phyloP scores from a whole-genome alignment of 2,888 invertebrate genomes.

The Agonum fuliginosum region DNA sequence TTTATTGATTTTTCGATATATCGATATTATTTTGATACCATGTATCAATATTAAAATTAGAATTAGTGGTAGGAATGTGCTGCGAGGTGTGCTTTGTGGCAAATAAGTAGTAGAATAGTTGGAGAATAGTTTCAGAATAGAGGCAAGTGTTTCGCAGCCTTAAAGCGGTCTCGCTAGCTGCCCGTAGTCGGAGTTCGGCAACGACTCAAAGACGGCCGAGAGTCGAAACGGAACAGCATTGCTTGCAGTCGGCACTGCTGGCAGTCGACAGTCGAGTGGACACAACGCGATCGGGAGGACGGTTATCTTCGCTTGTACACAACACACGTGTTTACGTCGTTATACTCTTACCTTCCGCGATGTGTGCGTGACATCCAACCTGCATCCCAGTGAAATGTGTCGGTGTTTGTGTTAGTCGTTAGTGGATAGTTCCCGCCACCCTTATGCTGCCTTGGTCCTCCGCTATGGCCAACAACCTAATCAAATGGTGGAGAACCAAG shows the following conservation, averaged over 20 bases:
- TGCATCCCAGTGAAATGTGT: constrained; percentile 47
- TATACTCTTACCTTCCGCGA: too few relatives aligned
- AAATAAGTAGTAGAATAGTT: neutral
- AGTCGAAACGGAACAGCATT: constrained; percentile 19
- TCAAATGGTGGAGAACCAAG: constrained; percentile 86
- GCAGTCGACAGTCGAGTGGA: constrained; percentile 54
- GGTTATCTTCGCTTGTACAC: constrained; percentile 38
- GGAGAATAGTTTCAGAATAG: neutral
- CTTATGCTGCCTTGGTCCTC: constrained; percentile 60
- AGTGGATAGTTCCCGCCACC: too few relatives aligned
- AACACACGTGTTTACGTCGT: constrained; percentile 53
- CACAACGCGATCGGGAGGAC: constrained; percentile 50
- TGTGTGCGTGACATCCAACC: neutral
- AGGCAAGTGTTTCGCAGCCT: constrained; percentile 22
- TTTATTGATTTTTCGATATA: too few relatives aligned
- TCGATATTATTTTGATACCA: too few relatives aligned
- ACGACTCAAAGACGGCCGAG: constrained; percentile 30
- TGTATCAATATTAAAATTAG: too few relatives aligned
- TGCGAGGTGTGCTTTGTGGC: too few relatives aligned
- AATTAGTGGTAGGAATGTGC: too few relatives aligned
- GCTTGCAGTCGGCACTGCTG: constrained; percentile 20
- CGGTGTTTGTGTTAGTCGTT: too few relatives aligned
- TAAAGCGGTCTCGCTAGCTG: neutral
- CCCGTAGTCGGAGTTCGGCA: constrained; percentile 34
- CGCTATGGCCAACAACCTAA: constrained; percentile 82